A percentile compares a stretch with the other conserved stretches of the same genome.
Evolutionary conservation across 1,140 invertebrate genomes (phyloP).

Genomic region (Halesus radiatus): DNA sequence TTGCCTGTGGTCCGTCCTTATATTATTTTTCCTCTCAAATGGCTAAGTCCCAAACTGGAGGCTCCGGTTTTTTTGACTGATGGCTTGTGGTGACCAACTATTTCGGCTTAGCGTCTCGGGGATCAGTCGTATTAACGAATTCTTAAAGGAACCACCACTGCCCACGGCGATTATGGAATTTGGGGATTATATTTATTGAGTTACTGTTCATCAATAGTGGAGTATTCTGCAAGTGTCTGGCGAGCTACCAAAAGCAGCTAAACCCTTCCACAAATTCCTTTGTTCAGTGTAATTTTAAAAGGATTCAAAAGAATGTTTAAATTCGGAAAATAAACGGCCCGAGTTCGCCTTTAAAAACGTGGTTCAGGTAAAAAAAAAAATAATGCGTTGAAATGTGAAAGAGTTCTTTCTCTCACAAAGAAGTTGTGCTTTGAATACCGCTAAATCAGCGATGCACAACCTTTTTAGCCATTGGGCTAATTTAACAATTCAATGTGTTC

Average conservation of each 20-base stretch:
- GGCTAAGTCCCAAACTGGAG: too few species aligned
- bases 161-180: slow-evolving; percentile 46
- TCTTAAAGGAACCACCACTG: slow-evolving; percentile 10
- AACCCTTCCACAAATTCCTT: slow-evolving; percentile 35
- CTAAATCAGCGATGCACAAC: too few species aligned
- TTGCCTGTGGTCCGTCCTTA: too few species aligned
- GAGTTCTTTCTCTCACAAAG: too few species aligned
- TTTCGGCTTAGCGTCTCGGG: slow-evolving; percentile 3
- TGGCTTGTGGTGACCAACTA: not conserved
- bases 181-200: slow-evolving; percentile 37
- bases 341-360: not conserved
- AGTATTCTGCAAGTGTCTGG: slow-evolving; percentile 22
- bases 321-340: not conserved
- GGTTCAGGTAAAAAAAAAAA: slow-evolving; percentile 14
- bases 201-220: slow-evolving; percentile 26
- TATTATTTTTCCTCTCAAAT: too few species aligned
- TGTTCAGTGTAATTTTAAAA: slow-evolving; percentile 25
- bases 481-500: too few species aligned
- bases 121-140: slow-evolving; percentile 35
- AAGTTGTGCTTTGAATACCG: too few species aligned
- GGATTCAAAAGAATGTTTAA: slow-evolving; percentile 14
- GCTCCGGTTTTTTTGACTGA: not conserved
- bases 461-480: too few species aligned
- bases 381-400: not conserved
- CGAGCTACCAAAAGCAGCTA: too few species aligned